Evolutionary conservation across 2,888 invertebrate species (phyloP), one percentile per base, ranked within the genome.

Genomic region (Aphodius granarius): DNA sequence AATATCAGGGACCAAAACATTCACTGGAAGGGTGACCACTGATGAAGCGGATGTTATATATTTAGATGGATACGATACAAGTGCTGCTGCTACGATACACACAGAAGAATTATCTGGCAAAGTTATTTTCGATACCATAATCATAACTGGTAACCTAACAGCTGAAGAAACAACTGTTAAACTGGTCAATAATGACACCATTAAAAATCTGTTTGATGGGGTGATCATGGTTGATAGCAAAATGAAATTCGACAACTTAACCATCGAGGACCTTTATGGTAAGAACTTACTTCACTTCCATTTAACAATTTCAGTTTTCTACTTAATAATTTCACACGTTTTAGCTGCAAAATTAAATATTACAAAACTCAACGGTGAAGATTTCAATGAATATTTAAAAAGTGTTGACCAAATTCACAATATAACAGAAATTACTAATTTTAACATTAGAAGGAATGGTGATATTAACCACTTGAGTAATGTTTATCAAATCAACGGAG

Each of bases 1-100:
- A 5, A 83, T 86, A 68, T 79, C 73, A 68, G 84, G 84, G 3
- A 80, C 78, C 65, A 85, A 84, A 78, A 78, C 73, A 18, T 82
- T 84, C 73, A 76, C 72, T 70, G 79, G 81, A n/a, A 78, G 76
- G 4, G 71, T 85, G 20, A 82, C 78, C 73, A 78, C 81, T 62
- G 79, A 83, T 66, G 79, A 75, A 64, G 73, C 78, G n/a, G 68
- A 70, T 43, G 78, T 77, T 17, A 72, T 78, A 43, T 77, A 75
- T 75, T 75, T 79, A 63, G 77, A 79, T 22, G 74, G 74, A 18
- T 9, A 77, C 18, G 66, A 75, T 6, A 17, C 77, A 0, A 62
- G 9, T 5, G 71, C 78, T 18, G 76, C 68, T 72, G 21, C 76
- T 6, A 77, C 66, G n/a, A 66, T 74, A 63, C 17, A 77, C 2